Conservation (phyloP, 2,113 vertebrate genomes). For the Paradoxurus hermaphroditus region DNA sequence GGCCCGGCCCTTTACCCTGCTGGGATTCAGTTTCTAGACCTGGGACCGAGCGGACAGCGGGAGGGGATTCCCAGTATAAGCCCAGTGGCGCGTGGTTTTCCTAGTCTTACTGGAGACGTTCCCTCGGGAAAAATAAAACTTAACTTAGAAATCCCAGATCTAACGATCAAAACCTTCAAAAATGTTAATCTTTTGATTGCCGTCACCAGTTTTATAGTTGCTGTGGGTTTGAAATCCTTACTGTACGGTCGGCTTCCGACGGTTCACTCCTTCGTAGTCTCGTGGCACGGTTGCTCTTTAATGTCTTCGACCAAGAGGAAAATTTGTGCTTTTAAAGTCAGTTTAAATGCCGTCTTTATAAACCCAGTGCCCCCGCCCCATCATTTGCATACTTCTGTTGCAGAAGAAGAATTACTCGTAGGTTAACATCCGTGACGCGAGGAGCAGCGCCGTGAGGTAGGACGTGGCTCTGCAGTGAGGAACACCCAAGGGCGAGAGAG, state of each 20-base stretch:
- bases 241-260: neutral
- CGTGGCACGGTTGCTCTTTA: neutral
- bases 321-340: neutral
- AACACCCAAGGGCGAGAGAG: fast-evolving
- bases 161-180: neutral
- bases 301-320: neutral
- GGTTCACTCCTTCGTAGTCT: neutral
- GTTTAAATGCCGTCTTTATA: neutral
- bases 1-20: neutral
- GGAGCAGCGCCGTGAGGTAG: neutral
- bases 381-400: neutral
- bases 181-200: neutral
- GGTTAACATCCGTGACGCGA: neutral
- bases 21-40: neutral
- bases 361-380: neutral
- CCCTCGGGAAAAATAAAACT: neutral
- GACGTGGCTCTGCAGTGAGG: neutral
- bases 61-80: neutral
- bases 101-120: neutral
- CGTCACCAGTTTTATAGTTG: neutral
- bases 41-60: neutral
- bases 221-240: neutral
- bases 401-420: neutral
- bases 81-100: neutral
- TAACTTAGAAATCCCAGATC: neutral